Evolutionary conservation across 2,797 vertebrate genomes (phyloP), one percentile per base, ranked within the genome.

Genomic region (Anabacerthia variegaticeps): DNA sequence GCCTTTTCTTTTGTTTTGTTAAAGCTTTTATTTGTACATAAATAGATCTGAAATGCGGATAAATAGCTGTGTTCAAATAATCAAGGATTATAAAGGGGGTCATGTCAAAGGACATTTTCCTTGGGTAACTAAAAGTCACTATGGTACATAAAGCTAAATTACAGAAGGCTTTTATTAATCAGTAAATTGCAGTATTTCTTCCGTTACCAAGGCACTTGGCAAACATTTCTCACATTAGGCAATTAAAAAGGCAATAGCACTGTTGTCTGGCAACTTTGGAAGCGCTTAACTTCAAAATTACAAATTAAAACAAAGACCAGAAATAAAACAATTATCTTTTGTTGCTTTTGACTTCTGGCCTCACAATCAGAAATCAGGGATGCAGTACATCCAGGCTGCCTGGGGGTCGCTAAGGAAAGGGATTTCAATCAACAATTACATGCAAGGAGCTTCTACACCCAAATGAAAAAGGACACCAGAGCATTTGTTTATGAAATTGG

Each of bases 111-210:
- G 72, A 55, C 52, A 94, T 93, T 95, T 96, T 94, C 72, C 66
- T 82, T 76, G 59, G 41, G 86, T 92, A 34, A 51, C 69, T 72
- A 80, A 65, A 88, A 88, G 52, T 73, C 89, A 85, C 46, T 36
- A 30, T 21, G 28, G 54, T 73, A 73, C 36, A 54, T 67, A 58
- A 97, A 91, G 51, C 41, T 62, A 71, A 95, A 69, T 91, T 77
- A 92, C 59, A 80, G 44, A 89, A 78, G 58, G 39, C 67, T 95
- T 91, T 73, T 63, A 91, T 94, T 96, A 92, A 95, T 89, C 87
- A 89, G 48, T 72, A 96, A 95, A 94, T 95, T 92, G 58, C 61
- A 89, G 19, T 80, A 91, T 96, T 96, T 88, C 84, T 88, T 94
- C 62, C 24, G 18, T 92, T 88, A 90, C 67, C 21, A 44, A 43